Conservation (phyloP, 2,888 invertebrate species). For the Junonia oenone region DNA sequence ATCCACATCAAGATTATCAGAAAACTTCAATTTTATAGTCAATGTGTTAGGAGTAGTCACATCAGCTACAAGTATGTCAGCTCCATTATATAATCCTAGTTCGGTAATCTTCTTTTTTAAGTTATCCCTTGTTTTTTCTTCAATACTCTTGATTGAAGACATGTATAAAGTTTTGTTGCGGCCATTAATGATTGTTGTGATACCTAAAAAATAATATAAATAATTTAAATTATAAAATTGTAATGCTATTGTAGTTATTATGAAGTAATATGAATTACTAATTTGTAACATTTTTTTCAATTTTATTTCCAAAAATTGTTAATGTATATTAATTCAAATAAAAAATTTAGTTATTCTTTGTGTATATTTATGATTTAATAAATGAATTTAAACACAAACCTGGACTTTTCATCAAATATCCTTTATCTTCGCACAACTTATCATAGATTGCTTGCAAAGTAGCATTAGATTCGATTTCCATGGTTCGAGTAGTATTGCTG, state of each 20-base stretch:
- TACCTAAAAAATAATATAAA: slow-evolving; percentile 69
- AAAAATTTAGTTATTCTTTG: no score
- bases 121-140: slow-evolving; percentile 92
- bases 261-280: no score
- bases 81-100: slow-evolving; percentile 90
- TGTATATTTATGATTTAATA: no score
- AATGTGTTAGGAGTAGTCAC: slow-evolving; percentile 91
- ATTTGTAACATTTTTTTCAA: no score
- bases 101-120: slow-evolving; percentile 92
- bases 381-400: no score
- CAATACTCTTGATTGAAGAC: slow-evolving; percentile 94
- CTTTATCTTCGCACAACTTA: slow-evolving; percentile 85
- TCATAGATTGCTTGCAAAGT: slow-evolving; percentile 90
- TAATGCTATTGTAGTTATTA: no score
- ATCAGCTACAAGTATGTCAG: slow-evolving; percentile 94
- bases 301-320: no score
- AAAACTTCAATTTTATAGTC: slow-evolving; percentile 85
- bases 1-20: slow-evolving; percentile 74
- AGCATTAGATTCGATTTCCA: slow-evolving; percentile 79
- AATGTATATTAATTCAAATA: no score
- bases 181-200: slow-evolving; percentile 89
- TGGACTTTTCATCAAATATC: slow-evolving; percentile 95
- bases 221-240: neutral
- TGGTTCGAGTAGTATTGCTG: slow-evolving; percentile 83
- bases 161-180: slow-evolving; percentile 96